phyloP scores from a whole-genome alignment of 1,140 invertebrate species.

The Vollenhovia emeryi region DNA sequence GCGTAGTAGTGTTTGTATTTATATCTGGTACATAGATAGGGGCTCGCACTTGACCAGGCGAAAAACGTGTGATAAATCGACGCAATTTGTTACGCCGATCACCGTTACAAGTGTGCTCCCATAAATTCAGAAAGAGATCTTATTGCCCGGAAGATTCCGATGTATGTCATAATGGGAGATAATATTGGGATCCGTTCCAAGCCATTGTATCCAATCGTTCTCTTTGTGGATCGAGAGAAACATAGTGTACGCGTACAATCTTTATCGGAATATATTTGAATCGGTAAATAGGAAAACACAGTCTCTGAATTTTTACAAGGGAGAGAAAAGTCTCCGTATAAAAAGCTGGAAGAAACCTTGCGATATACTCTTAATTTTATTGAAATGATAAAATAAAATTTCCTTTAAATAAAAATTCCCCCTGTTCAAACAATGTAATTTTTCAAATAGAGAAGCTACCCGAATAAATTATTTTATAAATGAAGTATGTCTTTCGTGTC shows the following conservation, averaged over 20 bases:
- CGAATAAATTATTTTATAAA: background rate
- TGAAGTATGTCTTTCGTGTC: background rate
- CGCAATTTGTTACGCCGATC: conserved; percentile 71
- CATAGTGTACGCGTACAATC: conserved; percentile 20
- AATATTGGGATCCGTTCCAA: conserved; percentile 75
- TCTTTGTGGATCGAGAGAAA: conserved; percentile 53
- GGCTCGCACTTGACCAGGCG: conserved; percentile 22
- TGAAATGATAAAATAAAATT: conserved; percentile 18
- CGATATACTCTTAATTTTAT: conserved; percentile 5
- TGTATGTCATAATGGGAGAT: conserved; percentile 76
- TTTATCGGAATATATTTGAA: conserved; percentile 66
- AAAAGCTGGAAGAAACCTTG: background rate
- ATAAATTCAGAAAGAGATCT: conserved; percentile 76
- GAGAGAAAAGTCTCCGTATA: background rate
- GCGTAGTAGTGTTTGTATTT: conserved; percentile 37
- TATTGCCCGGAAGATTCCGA: conserved; percentile 78
- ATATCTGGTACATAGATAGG: background rate
- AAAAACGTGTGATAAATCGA: conserved; percentile 77
- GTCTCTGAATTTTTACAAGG: conserved; percentile 8
- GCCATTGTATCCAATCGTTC: conserved; percentile 70
- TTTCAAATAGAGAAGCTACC: background rate
- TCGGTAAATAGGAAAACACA: conserved; percentile 23
- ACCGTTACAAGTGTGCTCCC: conserved; percentile 57
- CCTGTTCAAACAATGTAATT: background rate
- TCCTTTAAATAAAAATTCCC: background rate